Evolutionary conservation across 2,797 vertebrate genomes (phyloP), one percentile per base, ranked within the genome.

Genomic region (Diplodus puntazzo): DNA sequence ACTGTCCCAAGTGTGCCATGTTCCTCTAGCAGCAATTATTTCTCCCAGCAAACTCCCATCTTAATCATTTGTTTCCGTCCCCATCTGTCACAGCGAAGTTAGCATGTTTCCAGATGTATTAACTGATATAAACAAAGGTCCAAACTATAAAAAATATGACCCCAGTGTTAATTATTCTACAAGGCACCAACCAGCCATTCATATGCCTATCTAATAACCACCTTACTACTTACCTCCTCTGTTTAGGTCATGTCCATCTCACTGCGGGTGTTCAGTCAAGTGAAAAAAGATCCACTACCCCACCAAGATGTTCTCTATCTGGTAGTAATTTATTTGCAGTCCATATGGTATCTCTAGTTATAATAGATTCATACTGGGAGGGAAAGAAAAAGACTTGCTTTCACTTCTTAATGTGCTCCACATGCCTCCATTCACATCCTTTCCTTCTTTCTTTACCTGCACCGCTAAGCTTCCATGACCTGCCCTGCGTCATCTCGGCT

Each of bases 401-500:
- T 79, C 45, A 55, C 64, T 72, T 73, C 77, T 58, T 73, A 59
- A 73, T 82, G 50, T 55, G 77, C 63, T 75, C 73, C 49, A 65
- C 73, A 72, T 69, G 68, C 69, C 78, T 72, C 49, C 75, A 76
- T 82, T 84, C 43, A 72, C 71, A 74, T 48, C 21, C 67, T 21
- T 75, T 71, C 66, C 34, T 82, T 66, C 60, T 87, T 84, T 85
- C 78, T 65, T 64, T 81, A 87, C 75, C 65, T 85, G 82, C 78
- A 76, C 49, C 3, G 52, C 73, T 75, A 67, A 84, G 75, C 78
- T 63, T 76, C 69, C 70, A 23, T 62, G 77, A 80, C 85, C 86
- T 82, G 66, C 83, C 76, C 81, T 20, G 79, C 69, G 75, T 94
- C 89, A 82, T 91, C 80, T 71, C 73, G 75, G 73, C 85, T 82